Conservation (phyloP, 2,888 invertebrate genomes). For the Aplocera efformata region DNA sequence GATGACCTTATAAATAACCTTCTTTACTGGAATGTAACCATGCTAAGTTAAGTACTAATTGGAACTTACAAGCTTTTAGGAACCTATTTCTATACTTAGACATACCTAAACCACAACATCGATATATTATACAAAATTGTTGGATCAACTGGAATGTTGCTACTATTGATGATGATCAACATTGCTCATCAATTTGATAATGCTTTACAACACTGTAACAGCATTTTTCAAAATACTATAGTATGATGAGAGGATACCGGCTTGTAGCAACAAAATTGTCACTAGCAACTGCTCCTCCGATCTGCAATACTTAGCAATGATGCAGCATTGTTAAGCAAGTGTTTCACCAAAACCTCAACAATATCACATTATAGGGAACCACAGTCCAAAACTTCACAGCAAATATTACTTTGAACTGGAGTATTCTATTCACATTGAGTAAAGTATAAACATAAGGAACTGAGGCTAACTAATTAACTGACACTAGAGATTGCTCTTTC, state of each 20-base stretch:
- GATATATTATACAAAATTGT: conserved; percentile 61
- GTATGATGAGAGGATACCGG: too few species aligned
- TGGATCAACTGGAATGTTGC: conserved; percentile 51
- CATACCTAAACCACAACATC: conserved; percentile 70
- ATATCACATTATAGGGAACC: conserved; percentile 71
- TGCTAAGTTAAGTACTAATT: conserved; percentile 41
- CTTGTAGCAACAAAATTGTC: too few species aligned
- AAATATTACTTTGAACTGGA: conserved; percentile 24
- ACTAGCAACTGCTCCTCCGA: too few species aligned
- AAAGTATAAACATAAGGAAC: conserved; percentile 4
- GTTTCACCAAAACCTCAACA: conserved; percentile 38
- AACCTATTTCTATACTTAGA: conserved; percentile 47
- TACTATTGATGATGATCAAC: too few species aligned
- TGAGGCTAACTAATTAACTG: not conserved
- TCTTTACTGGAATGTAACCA: conserved; percentile 41
- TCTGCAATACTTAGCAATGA: too few species aligned
- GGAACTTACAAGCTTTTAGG: conserved; percentile 58
- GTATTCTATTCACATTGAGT: conserved; percentile 19
- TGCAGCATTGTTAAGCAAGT: too few species aligned
- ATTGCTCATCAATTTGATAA: too few species aligned
- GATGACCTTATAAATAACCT: conserved; percentile 35
- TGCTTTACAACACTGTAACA: too few species aligned
- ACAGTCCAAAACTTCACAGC: conserved; percentile 41
- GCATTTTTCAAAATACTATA: too few species aligned
- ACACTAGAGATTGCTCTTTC: too few species aligned